phyloP scores from a whole-genome alignment of 2,113 vertebrate species.

The Gyps fulvus region DNA sequence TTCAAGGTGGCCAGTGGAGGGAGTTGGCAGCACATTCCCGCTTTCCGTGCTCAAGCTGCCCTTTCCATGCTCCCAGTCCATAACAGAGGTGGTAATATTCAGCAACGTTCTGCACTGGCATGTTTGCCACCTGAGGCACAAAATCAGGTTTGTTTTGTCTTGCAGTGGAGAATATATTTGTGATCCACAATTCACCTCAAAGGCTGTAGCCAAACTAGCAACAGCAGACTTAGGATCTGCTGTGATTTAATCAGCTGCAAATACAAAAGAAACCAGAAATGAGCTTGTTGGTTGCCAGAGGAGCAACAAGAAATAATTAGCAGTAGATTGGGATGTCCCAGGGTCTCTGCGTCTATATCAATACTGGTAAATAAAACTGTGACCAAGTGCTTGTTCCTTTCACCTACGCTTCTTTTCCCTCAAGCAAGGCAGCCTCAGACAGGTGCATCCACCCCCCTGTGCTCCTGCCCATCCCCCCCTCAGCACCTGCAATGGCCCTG shows the following conservation, averaged over 20 bases:
- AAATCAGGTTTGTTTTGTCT: background rate
- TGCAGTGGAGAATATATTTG: background rate
- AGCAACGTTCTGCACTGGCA: background rate
- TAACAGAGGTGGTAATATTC: background rate
- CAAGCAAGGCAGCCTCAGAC: background rate
- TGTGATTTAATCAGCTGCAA: background rate
- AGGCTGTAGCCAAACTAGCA: background rate
- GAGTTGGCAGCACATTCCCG: background rate
- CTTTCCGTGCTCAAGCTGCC: background rate
- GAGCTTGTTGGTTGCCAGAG: background rate
- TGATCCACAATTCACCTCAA: background rate
- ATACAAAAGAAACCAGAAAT: background rate
- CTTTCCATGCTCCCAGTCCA: background rate
- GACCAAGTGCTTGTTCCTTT: background rate
- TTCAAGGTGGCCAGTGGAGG: background rate
- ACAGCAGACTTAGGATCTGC: background rate
- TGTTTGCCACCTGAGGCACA: background rate
- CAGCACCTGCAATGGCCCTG: rapidly evolving
- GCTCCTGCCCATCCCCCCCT: background rate
- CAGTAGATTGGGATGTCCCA: background rate
- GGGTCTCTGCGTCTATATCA: background rate
- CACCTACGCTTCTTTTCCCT: background rate
- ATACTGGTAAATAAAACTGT: background rate
- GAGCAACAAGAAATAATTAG: background rate
- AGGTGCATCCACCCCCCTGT: background rate